A percentile compares a stretch with the other conserved stretches of the same genome.
These are phyloP conservation scores for Cathartes aura DNA, from an alignment of 2,113 vertebrate species.

Conservation along the genomic window DNA sequence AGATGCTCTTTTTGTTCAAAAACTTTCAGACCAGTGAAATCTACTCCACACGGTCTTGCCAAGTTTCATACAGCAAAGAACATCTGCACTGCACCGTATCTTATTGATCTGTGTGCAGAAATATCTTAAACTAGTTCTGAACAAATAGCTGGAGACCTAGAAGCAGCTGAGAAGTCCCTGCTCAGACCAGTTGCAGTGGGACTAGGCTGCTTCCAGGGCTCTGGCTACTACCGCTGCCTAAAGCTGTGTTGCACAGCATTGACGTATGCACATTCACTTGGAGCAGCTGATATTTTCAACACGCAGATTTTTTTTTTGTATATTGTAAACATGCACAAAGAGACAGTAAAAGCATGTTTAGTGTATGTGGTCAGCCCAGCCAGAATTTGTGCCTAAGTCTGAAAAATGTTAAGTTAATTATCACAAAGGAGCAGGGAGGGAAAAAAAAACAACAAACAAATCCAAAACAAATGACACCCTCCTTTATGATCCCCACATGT, in stretches of 20 bases:
- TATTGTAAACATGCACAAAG: not conserved
- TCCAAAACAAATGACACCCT: not conserved
- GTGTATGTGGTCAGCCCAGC: not conserved
- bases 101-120: not conserved
- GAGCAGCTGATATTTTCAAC: not conserved
- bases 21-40: not conserved
- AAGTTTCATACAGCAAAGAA: not conserved
- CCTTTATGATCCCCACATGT: not conserved
- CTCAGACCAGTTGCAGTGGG: not conserved
- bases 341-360: not conserved
- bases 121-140: not conserved
- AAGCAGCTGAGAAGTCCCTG: not conserved
- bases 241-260: not conserved
- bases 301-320: rapidly evolving
- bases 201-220: not conserved
- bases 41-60: not conserved
- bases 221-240: not conserved
- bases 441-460: not conserved
- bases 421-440: not conserved
- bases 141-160: not conserved
- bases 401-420: not conserved
- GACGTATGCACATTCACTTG: not conserved
- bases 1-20: not conserved
- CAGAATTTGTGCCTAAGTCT: not conserved
- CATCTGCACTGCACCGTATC: not conserved